These are phyloP conservation scores for Adoxophyes honmai DNA, from an alignment of 1,140 invertebrate species.

Conservation along the genomic window DNA sequence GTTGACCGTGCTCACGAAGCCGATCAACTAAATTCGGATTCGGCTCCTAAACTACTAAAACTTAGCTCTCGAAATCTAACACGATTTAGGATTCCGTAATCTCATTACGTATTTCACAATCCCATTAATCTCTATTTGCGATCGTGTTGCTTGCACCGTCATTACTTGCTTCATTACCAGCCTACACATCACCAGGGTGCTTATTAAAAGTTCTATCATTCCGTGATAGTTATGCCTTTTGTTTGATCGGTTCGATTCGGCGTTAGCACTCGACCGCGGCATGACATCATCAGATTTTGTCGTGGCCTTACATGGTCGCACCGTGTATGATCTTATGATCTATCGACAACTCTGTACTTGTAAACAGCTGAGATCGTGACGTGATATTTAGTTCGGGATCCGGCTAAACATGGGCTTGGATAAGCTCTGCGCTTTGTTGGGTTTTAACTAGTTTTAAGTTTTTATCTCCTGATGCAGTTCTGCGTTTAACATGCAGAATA, in stretches of 20 bases:
- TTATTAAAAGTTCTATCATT: constrained; percentile 59
- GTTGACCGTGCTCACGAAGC: background rate
- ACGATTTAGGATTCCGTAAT: constrained; percentile 12
- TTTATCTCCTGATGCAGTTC: no score
- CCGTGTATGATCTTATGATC: constrained; percentile 66
- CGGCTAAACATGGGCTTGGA: constrained; percentile 31
- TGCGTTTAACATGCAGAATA: no score
- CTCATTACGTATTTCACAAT: background rate
- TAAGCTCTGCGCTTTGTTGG: no score
- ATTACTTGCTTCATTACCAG: constrained; percentile 47
- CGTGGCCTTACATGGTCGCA: constrained; percentile 57
- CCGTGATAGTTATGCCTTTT: constrained; percentile 53
- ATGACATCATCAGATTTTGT: constrained; percentile 62
- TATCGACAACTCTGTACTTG: constrained; percentile 40
- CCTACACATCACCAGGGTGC: constrained; percentile 55
- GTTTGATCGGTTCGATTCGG: constrained; percentile 42
- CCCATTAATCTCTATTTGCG: no score
- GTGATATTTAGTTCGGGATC: constrained; percentile 33
- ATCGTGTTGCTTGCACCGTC: constrained; percentile 20
- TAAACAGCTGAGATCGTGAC: constrained; percentile 59
- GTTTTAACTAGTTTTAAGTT: no score
- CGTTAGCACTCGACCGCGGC: constrained; percentile 26
- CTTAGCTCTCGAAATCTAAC: background rate
- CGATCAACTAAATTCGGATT: no score
- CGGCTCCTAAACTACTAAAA: no score